Evolutionary conservation across 2,113 vertebrate species (phyloP), one percentile per base, ranked within the genome.

Genomic region (Entomyzon cyanotis): DNA sequence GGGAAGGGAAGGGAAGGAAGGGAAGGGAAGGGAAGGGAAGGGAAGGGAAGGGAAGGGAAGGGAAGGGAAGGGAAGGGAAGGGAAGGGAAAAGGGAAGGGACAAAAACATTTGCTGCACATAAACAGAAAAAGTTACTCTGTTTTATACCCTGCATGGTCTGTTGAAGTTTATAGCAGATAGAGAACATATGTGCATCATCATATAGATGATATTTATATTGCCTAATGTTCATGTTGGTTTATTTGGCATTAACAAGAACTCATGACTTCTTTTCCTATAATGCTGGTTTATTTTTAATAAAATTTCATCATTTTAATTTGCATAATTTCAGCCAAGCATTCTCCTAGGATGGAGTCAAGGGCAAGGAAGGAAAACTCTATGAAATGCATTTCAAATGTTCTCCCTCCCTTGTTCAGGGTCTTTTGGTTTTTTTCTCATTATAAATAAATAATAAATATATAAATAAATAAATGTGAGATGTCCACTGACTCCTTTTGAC

Each of bases 261-360:
- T 84, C 19, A 0, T 59, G 82, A 53, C 63, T 95, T 93, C 92
- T 92, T 94, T 87, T 89, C 76, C 53, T 93, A 35, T 82, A 92
- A 95, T 39, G 42, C 52, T 73, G 35, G 56, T 93, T 95, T 94
- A 91, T 93, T 94, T 96, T 95, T 80, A 94, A 94, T 94, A 95
- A 95, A 93, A 91, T 73, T 71, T 22, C 73, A 62, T 31, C 1
- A 31, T 46, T 80, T 67, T 56, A 56, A 55, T 64, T 80, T 27
- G 21, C 77, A 90, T 89, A 56, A 64, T 52, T 62, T 91, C 73
- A 67, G 59, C 39, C 30, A 75, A 78, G 53, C 52, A 50, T 89
- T 75, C 78, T 87, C 80, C 33, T 85, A 63, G 42, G 58, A 70
- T 2, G 39, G 65, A 93, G 59, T 46, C 58, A 85, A 87, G 41